Percentiles rank a stretch among this genome's conserved stretches.
These are phyloP conservation scores for Dendropsophus ebraccatus DNA, from an alignment of 2,113 vertebrate genomes.

Conservation along the genomic window DNA sequence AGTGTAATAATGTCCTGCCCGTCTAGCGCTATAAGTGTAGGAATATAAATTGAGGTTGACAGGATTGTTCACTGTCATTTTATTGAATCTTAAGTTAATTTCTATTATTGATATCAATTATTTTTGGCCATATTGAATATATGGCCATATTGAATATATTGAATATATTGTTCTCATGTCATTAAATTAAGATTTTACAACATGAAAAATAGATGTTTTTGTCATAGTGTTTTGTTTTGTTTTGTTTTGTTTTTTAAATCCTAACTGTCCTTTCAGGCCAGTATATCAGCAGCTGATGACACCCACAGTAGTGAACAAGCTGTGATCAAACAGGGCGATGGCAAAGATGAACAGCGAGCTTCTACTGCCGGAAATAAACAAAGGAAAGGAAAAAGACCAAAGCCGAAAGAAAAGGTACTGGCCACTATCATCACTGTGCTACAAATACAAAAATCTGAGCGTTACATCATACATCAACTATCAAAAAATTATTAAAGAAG, in stretches of 20 bases:
- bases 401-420: constrained; percentile 84
- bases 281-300: constrained; percentile 85
- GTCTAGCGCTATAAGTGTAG: background rate
- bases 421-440: background rate
- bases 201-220: background rate
- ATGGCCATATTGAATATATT: no score
- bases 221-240: no score
- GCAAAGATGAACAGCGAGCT: constrained; percentile 67
- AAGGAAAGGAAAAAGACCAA: constrained; percentile 75
- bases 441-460: background rate
- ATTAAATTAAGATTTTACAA: background rate
- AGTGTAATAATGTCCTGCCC: background rate
- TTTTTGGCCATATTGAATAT: background rate
- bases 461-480: background rate
- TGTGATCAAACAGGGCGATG: constrained; percentile 65
- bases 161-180: background rate
- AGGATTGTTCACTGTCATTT: background rate
- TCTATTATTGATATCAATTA: background rate
- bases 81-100: background rate
- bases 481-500: no score
- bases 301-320: constrained; percentile 86
- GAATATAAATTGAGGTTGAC: background rate
- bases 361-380: constrained; percentile 69
- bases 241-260: background rate
- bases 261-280: constrained; percentile 75